Conservation (phyloP, 2,113 vertebrate genomes). For the Cyprinus carpio region DNA sequence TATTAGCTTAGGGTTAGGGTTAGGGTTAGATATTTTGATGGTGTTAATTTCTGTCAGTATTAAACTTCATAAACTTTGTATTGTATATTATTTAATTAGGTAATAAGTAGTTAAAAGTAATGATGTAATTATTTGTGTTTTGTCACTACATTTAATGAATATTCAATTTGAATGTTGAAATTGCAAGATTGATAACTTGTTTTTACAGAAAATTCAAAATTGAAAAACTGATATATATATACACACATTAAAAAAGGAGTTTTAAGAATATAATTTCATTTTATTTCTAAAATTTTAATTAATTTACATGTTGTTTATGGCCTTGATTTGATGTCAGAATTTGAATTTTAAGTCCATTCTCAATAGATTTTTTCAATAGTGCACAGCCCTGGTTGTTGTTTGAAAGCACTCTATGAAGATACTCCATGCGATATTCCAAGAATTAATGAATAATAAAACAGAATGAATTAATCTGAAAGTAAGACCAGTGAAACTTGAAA, state of each 20-base stretch:
- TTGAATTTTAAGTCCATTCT: background rate
- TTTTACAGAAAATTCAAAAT: background rate
- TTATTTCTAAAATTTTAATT: background rate
- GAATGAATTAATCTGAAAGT: background rate
- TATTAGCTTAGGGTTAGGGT: too few relatives aligned
- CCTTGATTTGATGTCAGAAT: background rate
- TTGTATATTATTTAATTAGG: background rate
- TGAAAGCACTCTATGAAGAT: background rate
- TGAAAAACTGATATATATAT: background rate
- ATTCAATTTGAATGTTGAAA: too few relatives aligned
- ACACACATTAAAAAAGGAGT: background rate
- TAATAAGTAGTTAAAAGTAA: too few relatives aligned
- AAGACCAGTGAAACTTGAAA: background rate
- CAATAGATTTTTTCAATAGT: background rate
- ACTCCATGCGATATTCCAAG: background rate
- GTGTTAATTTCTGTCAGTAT: too few relatives aligned
- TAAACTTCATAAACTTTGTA: too few relatives aligned
- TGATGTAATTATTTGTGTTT: too few relatives aligned
- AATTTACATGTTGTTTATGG: background rate
- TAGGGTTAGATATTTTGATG: too few relatives aligned
- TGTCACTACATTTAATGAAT: background rate
- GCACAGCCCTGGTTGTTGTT: background rate
- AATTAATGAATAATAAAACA: background rate
- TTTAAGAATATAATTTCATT: background rate
- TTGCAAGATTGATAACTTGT: too few relatives aligned